Percentiles rank a stretch among this genome's conserved stretches.
Evolutionary conservation across 2,113 vertebrate species (phyloP).

Genomic region (Pseudopipra pipra): DNA sequence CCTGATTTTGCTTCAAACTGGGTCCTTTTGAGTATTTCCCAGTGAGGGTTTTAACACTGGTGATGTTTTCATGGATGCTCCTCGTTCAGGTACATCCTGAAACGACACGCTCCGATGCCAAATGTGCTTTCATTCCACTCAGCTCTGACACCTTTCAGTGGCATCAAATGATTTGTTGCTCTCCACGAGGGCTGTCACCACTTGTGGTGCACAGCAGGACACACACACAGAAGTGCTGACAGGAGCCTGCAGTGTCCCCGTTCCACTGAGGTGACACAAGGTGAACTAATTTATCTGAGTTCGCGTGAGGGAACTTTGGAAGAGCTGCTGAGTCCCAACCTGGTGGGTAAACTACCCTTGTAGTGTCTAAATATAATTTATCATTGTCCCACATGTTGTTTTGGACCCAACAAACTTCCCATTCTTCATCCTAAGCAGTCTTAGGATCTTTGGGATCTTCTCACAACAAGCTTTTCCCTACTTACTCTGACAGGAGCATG

Average conservation of each 20-base stretch:
- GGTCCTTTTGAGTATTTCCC: not conserved
- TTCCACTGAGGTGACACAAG: not conserved
- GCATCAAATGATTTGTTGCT: not conserved
- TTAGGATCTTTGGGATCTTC: not conserved
- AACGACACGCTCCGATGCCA: fast-evolving
- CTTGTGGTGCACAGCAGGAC: not conserved
- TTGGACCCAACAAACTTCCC: not conserved
- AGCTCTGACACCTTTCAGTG: not conserved
- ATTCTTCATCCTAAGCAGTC: not conserved
- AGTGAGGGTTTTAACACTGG: not conserved
- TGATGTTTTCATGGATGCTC: not conserved
- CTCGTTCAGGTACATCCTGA: not conserved
- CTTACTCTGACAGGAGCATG: not conserved
- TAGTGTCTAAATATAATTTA: not conserved
- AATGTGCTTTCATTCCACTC: not conserved
- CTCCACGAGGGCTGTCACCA: not conserved
- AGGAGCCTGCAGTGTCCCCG: not conserved
- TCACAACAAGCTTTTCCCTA: not conserved
- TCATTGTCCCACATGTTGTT: not conserved
- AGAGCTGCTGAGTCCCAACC: not conserved
- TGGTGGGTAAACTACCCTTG: not conserved
- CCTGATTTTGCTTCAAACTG: not conserved
- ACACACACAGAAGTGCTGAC: not conserved
- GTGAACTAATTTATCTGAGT: not conserved
- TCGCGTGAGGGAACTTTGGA: not conserved